Conservation (phyloP, 2,888 invertebrate genomes). For the Diachrysia chrysitis region DNA sequence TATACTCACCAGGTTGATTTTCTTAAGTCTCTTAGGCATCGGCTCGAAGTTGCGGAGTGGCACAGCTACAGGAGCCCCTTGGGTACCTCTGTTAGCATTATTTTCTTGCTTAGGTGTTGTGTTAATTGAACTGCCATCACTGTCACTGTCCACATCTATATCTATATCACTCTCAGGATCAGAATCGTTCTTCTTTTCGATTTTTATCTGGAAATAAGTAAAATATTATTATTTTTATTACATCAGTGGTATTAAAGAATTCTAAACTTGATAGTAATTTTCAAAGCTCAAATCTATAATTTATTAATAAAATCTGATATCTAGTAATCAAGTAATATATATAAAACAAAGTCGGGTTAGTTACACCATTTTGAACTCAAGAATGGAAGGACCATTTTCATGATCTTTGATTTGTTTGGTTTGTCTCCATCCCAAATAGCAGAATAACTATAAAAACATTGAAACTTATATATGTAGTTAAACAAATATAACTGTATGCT, state of each 20-base stretch:
- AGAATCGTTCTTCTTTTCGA: constrained; percentile 84
- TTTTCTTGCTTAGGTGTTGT: constrained; percentile 40
- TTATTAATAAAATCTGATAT: too few relatives aligned
- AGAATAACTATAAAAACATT: too few relatives aligned
- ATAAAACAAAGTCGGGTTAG: too few relatives aligned
- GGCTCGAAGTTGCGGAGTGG: constrained; percentile 81
- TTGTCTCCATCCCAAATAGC: too few relatives aligned
- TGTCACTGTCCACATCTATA: constrained; percentile 89
- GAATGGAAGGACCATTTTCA: too few relatives aligned
- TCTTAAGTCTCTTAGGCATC: constrained; percentile 85
- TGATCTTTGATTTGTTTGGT: too few relatives aligned
- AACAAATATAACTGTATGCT: too few relatives aligned
- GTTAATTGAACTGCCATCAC: constrained; percentile 64
- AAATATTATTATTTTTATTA: neutral
- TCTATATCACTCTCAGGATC: constrained; percentile 89
- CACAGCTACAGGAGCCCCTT: constrained; percentile 74
- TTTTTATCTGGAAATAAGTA: constrained; percentile 77
- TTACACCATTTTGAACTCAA: too few relatives aligned
- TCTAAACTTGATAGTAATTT: neutral
- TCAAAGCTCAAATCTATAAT: too few relatives aligned
- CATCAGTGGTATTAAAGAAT: too few relatives aligned
- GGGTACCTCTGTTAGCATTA: constrained; percentile 20
- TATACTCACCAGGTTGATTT: constrained; percentile 87
- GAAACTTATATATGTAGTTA: too few relatives aligned
- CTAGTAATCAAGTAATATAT: too few relatives aligned